phyloP scores from a whole-genome alignment of 2,797 vertebrate genomes.

The Chloroceryle inda region DNA sequence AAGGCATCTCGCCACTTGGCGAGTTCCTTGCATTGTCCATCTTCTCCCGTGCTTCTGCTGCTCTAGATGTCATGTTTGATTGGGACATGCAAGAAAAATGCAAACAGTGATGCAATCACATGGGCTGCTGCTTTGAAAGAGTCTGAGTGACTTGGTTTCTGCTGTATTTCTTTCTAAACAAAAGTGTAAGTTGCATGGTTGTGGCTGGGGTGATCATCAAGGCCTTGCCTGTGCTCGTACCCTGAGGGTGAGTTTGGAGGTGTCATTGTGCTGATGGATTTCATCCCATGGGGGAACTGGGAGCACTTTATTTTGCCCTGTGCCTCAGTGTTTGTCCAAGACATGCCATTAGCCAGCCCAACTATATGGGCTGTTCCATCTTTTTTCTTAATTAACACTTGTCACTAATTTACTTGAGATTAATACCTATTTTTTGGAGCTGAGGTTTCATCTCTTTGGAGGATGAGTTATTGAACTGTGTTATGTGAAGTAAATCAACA shows the following conservation, averaged over 20 bases:
- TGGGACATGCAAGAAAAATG: background rate
- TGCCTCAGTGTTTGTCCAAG: background rate
- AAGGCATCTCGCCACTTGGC: background rate
- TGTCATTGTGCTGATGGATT: background rate
- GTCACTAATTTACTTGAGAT: slow-evolving; percentile 69
- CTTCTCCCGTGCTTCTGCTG: background rate
- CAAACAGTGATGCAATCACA: background rate
- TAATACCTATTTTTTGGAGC: slow-evolving; percentile 68
- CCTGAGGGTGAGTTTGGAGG: background rate
- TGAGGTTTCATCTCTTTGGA: slow-evolving; percentile 45
- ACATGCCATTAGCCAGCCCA: slow-evolving; percentile 49
- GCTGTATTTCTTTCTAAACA: background rate
- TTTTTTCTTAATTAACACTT: slow-evolving; percentile 68
- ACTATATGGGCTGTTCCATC: slow-evolving; percentile 4
- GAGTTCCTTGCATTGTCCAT: background rate
- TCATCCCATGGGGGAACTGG: background rate
- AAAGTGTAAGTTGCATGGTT: background rate
- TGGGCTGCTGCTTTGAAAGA: background rate
- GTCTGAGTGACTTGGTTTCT: background rate
- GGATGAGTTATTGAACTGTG: slow-evolving; percentile 48
- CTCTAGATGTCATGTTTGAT: background rate
- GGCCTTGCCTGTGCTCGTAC: background rate
- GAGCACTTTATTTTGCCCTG: slow-evolving; percentile 13
- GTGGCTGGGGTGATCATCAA: background rate
- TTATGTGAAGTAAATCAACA: slow-evolving; percentile 51